Evolutionary conservation across 2,113 vertebrate species (phyloP), one percentile per base, ranked within the genome.

Genomic region (Microcebus tavaratra): DNA sequence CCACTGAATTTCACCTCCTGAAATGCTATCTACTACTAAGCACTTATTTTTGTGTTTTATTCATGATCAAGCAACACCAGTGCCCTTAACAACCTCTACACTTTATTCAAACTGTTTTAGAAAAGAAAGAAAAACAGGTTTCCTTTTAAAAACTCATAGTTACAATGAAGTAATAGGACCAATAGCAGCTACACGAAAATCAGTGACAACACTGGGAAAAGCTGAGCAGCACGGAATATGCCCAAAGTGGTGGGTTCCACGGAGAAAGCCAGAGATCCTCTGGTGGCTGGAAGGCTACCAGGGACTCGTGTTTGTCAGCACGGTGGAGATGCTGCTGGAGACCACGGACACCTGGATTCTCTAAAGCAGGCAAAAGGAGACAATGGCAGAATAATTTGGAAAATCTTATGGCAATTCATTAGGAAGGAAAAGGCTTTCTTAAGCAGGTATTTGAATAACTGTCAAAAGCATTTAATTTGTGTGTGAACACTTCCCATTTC

Each of bases 31-130:
- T 86, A 93, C 50, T 23, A 59, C 4, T 36, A 34, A 87, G 29
- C 4, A 75, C 20, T 86, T 91, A 63, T 25, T 86, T 88, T 79
- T 93, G 65, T 85, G 45, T 73, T 96, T 89, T 78, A 86, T 95
- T 97, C 75, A 59, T 84, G 36, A 29, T 88, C 81, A 90, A 94
- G 45, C 88, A 95, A 84, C 67, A 67, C 6, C 25, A 80, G 70
- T 36, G 29, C 88, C 15, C 84, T 90, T 78, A 70, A 96, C 23
- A 91, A 84, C 3, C 11, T 65, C 31, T 48, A 48, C 3, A 45
- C 12, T 92, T 95, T 70, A 81, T 72, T 94, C 59, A 45, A 88
- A 61, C 61, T 55, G 42, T 65, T 79, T 96, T 27, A 88, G 50
- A 53, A 88, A 92, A 93, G 12, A 91, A 75, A 82, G 29, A 48